phyloP scores from a whole-genome alignment of 2,113 vertebrate species.

The Burhinus oedicnemus region DNA sequence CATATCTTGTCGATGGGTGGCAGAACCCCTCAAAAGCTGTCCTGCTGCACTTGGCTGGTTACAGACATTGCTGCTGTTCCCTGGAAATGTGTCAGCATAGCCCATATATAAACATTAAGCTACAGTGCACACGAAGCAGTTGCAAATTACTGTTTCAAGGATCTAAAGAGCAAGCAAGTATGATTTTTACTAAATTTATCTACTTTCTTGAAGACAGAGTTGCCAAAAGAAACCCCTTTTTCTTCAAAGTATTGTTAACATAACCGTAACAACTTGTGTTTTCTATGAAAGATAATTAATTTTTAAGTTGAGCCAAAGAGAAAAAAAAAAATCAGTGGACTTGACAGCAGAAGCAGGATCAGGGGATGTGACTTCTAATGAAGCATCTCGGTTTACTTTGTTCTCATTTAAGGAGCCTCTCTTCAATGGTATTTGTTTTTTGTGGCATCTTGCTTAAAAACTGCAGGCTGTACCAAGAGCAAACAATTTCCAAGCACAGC shows the following conservation, averaged over 20 bases:
- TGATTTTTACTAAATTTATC: background rate
- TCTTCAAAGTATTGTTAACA: background rate
- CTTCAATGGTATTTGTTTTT: background rate
- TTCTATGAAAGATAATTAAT: background rate
- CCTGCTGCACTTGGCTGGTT: background rate
- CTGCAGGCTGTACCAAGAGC: background rate
- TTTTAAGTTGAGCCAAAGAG: background rate
- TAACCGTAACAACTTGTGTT: background rate
- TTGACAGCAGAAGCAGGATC: background rate
- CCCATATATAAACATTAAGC: background rate
- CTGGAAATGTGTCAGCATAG: background rate
- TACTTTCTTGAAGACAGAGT: background rate
- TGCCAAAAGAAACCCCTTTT: background rate
- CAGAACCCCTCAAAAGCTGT: background rate
- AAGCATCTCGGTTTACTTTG: background rate
- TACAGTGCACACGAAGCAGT: background rate
- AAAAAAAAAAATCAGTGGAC: background rate
- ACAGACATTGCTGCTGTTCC: background rate
- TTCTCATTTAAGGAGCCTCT: background rate
- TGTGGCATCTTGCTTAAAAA: conserved; percentile 7
- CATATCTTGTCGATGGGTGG: fast-evolving
- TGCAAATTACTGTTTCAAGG: background rate
- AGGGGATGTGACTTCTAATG: background rate
- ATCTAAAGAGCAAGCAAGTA: background rate
- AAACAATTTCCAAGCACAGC: background rate